Base-by-base conservation (phyloP, 1,140 invertebrate genomes). In the Andricus grossulariae region DNA sequence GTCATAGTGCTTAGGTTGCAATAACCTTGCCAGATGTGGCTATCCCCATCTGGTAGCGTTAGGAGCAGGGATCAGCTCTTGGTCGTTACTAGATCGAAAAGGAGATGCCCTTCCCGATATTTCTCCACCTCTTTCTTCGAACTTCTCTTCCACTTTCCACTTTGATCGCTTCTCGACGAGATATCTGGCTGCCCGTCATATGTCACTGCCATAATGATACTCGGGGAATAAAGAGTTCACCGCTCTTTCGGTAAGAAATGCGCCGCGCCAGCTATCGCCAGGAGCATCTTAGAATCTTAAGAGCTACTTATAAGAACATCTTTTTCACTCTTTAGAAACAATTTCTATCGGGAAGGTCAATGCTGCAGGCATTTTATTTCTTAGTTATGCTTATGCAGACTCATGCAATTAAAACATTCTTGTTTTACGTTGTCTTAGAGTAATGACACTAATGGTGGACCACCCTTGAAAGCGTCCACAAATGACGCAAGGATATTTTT, bases 71-170 rank as follows among this genome's bases (percentile, higher is more conserved):
- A 78, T 83, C 49, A 50, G 15, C 51, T 51, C 25, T 19, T 25
- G 19, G 25, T 66, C 77, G 77, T 81, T 71, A 50, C 75, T 50
- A 66, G 76, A 86, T 86, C 83, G 83, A 79, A 76, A 81, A 77
- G 73, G 81, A 84, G 80, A 80, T 83, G 80, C 79, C 82, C 80
- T 81, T 80, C 2, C 75, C 76, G 80, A 80, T 83, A 81, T 81
- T 81, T 81, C 82, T 80, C 52, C 75, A 78, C 77, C 45, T 70
- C 39, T 51, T 76, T 76, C 70, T 74, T 83, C 72, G 66, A 18
- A 52, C 50, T 78, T 50, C 50, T 60, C 79, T 83, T 80, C 75
- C 76, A 75, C 78, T 77, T 81, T 71, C 13, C 57, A 52, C 25
- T 72, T 66, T 60, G 52, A 54, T 54, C 16, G 39, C 39, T 45